A percentile compares a stretch with the other conserved stretches of the same genome.
Evolutionary conservation across 1,140 invertebrate species (phyloP).

Genomic region (Ostrea denselamellosa): DNA sequence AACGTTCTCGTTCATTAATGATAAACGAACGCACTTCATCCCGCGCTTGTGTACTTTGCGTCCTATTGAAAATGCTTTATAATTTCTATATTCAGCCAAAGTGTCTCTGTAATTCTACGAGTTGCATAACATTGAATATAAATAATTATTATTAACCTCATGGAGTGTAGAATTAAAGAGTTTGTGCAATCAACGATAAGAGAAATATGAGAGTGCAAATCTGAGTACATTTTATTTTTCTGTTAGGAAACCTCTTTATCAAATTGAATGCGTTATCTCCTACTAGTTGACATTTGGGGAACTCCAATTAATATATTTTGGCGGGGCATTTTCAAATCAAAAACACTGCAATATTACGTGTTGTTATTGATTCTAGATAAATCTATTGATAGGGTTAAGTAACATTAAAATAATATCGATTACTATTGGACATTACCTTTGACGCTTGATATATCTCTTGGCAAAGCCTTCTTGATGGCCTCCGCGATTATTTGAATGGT

Average conservation of each 20-base stretch:
- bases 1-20: background rate
- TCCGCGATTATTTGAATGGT: background rate
- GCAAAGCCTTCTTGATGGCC: background rate
- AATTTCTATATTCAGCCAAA: slow-evolving; percentile 9
- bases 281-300: background rate
- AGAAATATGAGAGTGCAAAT: background rate
- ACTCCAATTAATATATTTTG: background rate
- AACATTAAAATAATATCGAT: background rate
- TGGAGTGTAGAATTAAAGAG: background rate
- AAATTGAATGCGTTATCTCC: background rate
- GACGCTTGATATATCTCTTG: background rate
- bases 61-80: background rate
- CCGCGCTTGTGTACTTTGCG: background rate
- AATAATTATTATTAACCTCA: background rate
- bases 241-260: background rate
- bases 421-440: background rate
- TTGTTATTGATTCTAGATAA: background rate
- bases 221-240: background rate
- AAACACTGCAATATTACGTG: background rate
- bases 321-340: background rate
- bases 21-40: background rate
- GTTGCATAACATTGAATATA: background rate
- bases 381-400: background rate
- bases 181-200: background rate
- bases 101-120: background rate